These are phyloP conservation scores for Perodicticus potto DNA, from an alignment of 2,797 vertebrate genomes.

Conservation along the genomic window DNA sequence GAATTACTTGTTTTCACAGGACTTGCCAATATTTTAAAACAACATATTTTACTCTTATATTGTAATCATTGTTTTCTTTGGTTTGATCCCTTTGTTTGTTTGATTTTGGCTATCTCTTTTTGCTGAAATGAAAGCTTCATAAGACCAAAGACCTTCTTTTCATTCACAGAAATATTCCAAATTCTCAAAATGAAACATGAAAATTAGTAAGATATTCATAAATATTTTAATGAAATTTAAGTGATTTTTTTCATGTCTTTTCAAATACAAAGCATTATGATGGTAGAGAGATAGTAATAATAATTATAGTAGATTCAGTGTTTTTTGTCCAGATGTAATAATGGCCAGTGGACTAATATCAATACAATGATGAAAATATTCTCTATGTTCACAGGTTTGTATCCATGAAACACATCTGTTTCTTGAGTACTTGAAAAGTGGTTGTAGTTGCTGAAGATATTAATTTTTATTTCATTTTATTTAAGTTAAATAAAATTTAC, in stretches of 20 bases:
- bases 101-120: neutral
- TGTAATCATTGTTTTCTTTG: neutral
- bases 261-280: neutral
- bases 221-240: constrained; percentile 1
- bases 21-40: neutral
- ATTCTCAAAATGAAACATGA: neutral
- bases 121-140: neutral
- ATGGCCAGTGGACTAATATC: neutral
- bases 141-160: neutral
- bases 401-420: neutral
- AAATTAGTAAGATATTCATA: neutral
- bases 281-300: neutral
- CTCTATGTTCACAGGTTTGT: neutral
- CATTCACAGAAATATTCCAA: neutral
- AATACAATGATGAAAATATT: neutral
- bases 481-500: neutral
- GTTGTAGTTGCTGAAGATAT: neutral
- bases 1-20: neutral
- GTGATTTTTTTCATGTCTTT: neutral
- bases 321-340: neutral
- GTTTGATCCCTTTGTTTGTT: neutral
- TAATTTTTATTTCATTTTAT: neutral
- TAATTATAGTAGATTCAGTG: neutral
- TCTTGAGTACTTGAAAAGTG: neutral
- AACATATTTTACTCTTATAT: neutral